Evolutionary conservation across 2,888 invertebrate species (phyloP).

Genomic region (Melangyna quadrimaculata): DNA sequence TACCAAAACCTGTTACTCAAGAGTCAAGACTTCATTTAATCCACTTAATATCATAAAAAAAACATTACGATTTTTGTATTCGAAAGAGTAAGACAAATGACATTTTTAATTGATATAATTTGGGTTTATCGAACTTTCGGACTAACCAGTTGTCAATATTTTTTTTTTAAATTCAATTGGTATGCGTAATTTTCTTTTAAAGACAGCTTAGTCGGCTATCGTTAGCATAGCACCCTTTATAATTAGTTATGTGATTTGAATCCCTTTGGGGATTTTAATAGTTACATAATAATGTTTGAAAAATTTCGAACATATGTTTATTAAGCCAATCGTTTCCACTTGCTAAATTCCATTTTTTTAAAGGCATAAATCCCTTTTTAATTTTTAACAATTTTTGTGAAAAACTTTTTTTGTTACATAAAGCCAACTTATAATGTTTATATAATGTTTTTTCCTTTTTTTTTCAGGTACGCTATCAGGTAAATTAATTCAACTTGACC

Average conservation of each 20-base stretch:
- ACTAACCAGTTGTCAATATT: background rate
- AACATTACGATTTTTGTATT: background rate
- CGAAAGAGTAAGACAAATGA: background rate
- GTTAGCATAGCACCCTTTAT: background rate
- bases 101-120: constrained; percentile 15
- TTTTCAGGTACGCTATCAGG: constrained; percentile 11
- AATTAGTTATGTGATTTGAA: background rate
- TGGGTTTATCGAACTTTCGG: constrained; percentile 2
- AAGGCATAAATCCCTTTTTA: no score
- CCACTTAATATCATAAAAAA: background rate
- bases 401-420: no score
- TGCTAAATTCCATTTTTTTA: no score
- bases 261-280: no score
- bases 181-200: background rate
- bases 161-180: background rate
- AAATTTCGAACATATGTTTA: no score
- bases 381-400: no score
- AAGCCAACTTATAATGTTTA: no score
- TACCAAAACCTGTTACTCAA: constrained; percentile 8
- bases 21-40: background rate
- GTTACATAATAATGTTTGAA: no score
- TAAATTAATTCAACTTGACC: constrained; percentile 23
- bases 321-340: no score
- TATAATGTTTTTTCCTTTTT: background rate
- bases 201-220: background rate